Evolutionary conservation across 2,888 invertebrate genomes (phyloP), one percentile per base, ranked within the genome.

Genomic region (Pyrochroa serraticornis): DNA sequence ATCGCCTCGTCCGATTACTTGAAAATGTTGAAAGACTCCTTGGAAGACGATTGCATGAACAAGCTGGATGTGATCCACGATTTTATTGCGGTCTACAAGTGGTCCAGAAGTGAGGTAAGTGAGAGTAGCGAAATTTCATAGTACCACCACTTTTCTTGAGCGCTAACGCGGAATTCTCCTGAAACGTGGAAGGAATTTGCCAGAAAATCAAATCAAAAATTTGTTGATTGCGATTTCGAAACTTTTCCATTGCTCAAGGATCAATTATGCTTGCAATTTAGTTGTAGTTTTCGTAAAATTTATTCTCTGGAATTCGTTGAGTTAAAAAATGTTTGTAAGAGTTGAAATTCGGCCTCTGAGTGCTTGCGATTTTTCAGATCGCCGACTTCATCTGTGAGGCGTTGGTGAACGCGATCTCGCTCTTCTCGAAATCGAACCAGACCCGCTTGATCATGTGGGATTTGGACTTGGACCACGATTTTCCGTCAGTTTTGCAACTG

Each of bases 331-430:
- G n/a, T n/a, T n/a, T n/a, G n/a, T n/a, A n/a, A n/a, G n/a, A n/a
- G n/a, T n/a, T n/a, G n/a, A n/a, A n/a, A n/a, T n/a, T n/a, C n/a
- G n/a, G n/a, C n/a, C 5, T 22, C 22, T 22, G 5, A 22, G 22
- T 22, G 22, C 3, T 45, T 44, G 39, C 59, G 34, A 14, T 50
- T 51, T 47, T 73, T 14, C 68, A 86, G 85, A 79, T 87, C 43
- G 84, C 86, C 1, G 84, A 85, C 73, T 87, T 87, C 68, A 77
- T 89, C 1, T 85, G 87, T 65, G 82, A 83, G 56, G 86, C 88
- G 78, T 82, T 89, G 71, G 83, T 86, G 22, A 80, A 80, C 33
- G 81, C 85, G 0, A 81, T 83, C 22, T 81, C 82, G 68, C 81
- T 81, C 61, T 84, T 84, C 71, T 80, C 84, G n/a, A 63, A 72